These are phyloP conservation scores for Noctua janthe DNA, from an alignment of 2,888 invertebrate genomes.

Conservation along the genomic window DNA sequence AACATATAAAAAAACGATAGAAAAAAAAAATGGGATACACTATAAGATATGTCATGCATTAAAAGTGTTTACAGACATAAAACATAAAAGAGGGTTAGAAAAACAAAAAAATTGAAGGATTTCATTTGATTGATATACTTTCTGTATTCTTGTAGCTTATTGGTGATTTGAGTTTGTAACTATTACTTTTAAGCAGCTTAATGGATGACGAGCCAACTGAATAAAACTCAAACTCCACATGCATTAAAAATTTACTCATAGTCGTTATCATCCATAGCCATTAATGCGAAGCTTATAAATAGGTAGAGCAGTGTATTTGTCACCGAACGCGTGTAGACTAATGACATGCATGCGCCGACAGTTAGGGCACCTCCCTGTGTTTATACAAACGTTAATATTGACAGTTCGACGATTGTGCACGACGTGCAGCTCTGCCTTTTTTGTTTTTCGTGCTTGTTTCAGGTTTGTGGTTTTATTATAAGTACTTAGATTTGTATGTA, in stretches of 20 bases:
- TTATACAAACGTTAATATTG: not conserved
- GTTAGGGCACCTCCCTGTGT: not conserved
- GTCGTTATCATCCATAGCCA: not conserved
- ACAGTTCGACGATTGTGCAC: conserved; percentile 14
- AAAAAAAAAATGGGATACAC: too few species aligned
- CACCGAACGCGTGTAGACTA: conserved; percentile 10
- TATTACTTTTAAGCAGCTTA: too few species aligned
- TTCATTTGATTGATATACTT: too few species aligned
- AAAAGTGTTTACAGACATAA: too few species aligned
- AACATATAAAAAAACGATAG: too few species aligned
- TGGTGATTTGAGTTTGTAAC: too few species aligned
- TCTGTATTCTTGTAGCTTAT: too few species aligned
- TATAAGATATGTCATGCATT: too few species aligned
- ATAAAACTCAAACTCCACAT: not conserved
- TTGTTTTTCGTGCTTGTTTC: not conserved
- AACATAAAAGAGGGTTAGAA: too few species aligned
- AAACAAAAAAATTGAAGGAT: too few species aligned
- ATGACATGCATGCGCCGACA: conserved; percentile 4
- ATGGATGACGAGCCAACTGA: not conserved
- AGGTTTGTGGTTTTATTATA: not conserved
- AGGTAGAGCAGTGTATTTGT: not conserved
- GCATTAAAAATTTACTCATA: not conserved
- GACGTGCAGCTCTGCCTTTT: conserved; percentile 1
- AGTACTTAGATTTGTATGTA: not conserved
- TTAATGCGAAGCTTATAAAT: not conserved